A percentile compares a stretch with the other conserved stretches of the same genome.
These are phyloP conservation scores for Corythornis leucogaster DNA, from an alignment of 2,797 vertebrate genomes.

Conservation along the genomic window DNA sequence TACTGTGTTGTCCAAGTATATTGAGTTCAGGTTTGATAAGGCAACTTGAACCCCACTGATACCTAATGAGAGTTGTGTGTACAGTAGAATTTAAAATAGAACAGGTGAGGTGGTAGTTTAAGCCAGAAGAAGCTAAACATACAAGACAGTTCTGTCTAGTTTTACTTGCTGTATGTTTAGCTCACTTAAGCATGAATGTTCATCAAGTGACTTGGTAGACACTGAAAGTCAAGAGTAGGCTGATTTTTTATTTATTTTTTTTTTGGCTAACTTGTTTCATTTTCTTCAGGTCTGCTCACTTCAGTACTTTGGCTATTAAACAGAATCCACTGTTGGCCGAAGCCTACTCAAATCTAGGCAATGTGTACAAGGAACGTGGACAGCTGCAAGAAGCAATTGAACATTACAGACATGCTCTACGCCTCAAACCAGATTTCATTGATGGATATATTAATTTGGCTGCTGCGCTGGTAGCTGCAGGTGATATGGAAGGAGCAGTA, in stretches of 20 bases:
- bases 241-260: neutral
- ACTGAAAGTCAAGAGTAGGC: neutral
- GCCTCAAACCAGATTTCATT: conserved; percentile 98
- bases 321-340: conserved; percentile 98
- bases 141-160: neutral
- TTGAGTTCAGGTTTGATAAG: neutral
- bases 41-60: neutral
- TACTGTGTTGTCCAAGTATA: neutral
- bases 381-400: conserved; percentile 98
- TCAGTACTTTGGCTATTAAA: conserved; percentile 99
- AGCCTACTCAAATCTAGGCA: conserved; percentile 98
- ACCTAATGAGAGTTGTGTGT: neutral
- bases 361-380: conserved; percentile 98
- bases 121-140: neutral
- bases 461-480: conserved; percentile 95
- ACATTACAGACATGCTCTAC: conserved; percentile 95
- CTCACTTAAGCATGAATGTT: neutral
- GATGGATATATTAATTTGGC: conserved; percentile 99
- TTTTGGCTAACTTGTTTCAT: neutral
- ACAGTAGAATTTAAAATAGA: neutral
- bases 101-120: neutral
- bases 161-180: neutral
- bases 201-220: neutral
- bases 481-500: conserved; percentile 99
- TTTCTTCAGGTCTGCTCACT: conserved; percentile 93